Percentiles rank a stretch among this genome's conserved stretches.
phyloP scores from a whole-genome alignment of 2,888 invertebrate genomes.

The Luperina nickerlii region DNA sequence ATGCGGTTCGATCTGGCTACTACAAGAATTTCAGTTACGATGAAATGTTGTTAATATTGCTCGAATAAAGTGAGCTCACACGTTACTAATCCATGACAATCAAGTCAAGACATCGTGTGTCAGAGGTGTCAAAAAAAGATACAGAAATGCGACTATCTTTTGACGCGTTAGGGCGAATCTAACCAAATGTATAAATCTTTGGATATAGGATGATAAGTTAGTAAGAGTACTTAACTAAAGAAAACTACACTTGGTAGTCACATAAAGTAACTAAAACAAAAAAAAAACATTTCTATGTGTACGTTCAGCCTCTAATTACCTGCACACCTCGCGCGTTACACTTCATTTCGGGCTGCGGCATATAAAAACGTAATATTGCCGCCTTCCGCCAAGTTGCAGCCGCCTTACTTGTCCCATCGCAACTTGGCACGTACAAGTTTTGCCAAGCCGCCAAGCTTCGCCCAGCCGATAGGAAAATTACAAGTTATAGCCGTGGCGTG shows the following conservation, averaged over 20 bases:
- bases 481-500: constrained; percentile 62
- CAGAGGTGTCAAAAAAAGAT: neutral
- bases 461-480: constrained; percentile 53
- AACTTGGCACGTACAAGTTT: constrained; percentile 54
- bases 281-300: neutral
- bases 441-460: constrained; percentile 41
- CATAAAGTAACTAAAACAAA: neutral
- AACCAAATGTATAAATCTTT: neutral
- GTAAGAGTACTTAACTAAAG: neutral
- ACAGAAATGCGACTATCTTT: neutral
- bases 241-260: neutral
- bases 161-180: neutral
- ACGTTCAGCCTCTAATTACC: constrained; percentile 9
- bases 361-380: constrained; percentile 31
- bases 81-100: neutral
- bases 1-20: constrained; percentile 48
- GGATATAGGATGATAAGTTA: neutral
- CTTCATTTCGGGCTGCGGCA: constrained; percentile 29
- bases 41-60: constrained; percentile 11
- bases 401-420: constrained; percentile 40
- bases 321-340: constrained; percentile 9
- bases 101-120: neutral
- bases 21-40: constrained; percentile 26
- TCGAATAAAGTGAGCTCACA: neutral
- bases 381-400: constrained; percentile 17